Base-by-base conservation (phyloP, 2,113 vertebrate genomes). In the Dipodomys ordii region DNA sequence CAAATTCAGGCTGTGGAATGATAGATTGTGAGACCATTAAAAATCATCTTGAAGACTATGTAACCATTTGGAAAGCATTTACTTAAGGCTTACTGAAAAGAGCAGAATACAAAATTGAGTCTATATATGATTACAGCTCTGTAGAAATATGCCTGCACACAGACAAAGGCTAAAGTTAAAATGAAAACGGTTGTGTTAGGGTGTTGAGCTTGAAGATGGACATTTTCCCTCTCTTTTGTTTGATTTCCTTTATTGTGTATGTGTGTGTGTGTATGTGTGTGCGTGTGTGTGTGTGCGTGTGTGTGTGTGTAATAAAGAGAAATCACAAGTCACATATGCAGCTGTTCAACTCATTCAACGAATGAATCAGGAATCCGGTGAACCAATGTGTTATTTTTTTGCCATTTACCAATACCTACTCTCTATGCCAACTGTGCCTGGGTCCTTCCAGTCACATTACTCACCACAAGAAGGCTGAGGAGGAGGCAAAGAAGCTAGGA, bases 21-120 rank as follows among this genome's bases (percentile, higher is more conserved):
- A 96, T 0, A 92, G 53, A 90, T 23, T 83, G 2, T 92, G 90
- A 95, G 85, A 83, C 88, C 93, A 96, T 94, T 95, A 84, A 93
- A 90, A 94, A 84, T 92, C 90, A 90, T 94, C 85, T 78, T 88
- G 92, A 90, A 85, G 87, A 94, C 57, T 88, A 88, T 19, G 30
- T 22, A 95, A 93, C 92, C 90, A 96, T 90, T 92, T 92, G 95
- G 94, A 95, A 96, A 94, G 90, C 96, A 94, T 94, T 93, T 97
- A 68, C 92, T 95, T 96, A 96, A 94, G 94, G 93, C 92, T 96
- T 96, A 95, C 78, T 92, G 92, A 92, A 94, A 93, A 95, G 82
- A 96, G 27, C 81, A 93, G 92, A 91, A 90, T 79, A 79, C 85
- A 95, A 88, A 96, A 96, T 86, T 93, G 95, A 88, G 85, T 85